These are phyloP conservation scores for Callimorpha dominula DNA, from an alignment of 2,888 invertebrate species.

Conservation along the genomic window DNA sequence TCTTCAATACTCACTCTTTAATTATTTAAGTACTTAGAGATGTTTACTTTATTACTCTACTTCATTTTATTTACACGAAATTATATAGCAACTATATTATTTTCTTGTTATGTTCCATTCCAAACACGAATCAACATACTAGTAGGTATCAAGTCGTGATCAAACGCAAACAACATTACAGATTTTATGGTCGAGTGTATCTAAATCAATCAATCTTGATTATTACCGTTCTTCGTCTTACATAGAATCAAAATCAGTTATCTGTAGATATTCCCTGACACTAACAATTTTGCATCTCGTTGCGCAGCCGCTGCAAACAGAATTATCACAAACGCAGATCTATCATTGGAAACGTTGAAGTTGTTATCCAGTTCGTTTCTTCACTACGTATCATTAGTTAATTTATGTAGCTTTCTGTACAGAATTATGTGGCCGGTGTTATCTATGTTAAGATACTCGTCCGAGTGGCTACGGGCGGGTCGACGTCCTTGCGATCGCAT, in stretches of 20 bases:
- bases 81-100: background rate
- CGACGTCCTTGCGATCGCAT: constrained; percentile 82
- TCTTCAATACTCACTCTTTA: background rate
- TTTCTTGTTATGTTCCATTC: background rate
- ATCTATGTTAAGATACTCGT: constrained; percentile 73
- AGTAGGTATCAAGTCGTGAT: background rate
- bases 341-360: constrained; percentile 54
- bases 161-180: background rate
- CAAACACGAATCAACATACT: too few relatives aligned
- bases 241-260: constrained; percentile 40
- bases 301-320: constrained; percentile 55
- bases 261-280: constrained; percentile 50
- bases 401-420: constrained; percentile 76
- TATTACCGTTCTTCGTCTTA: constrained; percentile 26
- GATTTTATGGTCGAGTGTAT: background rate
- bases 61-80: background rate
- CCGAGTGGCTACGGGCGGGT: constrained; percentile 65
- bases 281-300: constrained; percentile 60
- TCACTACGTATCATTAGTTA: constrained; percentile 76
- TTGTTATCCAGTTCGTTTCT: constrained; percentile 65
- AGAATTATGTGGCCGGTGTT: constrained; percentile 76
- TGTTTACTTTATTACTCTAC: background rate
- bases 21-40: background rate
- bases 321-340: constrained; percentile 67
- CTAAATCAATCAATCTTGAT: background rate